Conservation (phyloP, 2,797 vertebrate species). For the Agapornis canus region DNA sequence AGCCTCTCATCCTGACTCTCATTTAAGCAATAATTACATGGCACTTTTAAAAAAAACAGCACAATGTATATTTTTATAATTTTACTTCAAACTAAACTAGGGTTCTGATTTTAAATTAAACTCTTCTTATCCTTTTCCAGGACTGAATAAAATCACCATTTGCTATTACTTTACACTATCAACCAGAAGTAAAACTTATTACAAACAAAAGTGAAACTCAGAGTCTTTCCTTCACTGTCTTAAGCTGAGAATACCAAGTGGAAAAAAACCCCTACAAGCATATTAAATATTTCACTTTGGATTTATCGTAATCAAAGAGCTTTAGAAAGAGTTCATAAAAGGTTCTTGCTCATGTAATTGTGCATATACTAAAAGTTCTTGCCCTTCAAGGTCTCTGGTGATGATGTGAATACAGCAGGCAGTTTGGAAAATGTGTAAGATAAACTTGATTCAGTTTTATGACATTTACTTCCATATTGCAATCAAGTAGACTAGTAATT, state of each 20-base stretch:
- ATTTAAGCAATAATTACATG: neutral
- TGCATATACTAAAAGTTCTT: neutral
- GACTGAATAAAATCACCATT: neutral
- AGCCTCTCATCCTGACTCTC: neutral
- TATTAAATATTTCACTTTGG: neutral
- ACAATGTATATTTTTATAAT: neutral
- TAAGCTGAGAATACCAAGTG: neutral
- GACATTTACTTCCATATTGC: neutral
- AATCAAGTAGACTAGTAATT: neutral
- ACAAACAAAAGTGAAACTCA: neutral
- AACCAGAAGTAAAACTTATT: neutral
- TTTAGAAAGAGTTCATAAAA: neutral
- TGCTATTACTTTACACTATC: neutral
- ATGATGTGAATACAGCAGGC: neutral
- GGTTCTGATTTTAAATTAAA: constrained; percentile 1
- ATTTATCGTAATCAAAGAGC: neutral
- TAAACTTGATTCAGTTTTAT: neutral
- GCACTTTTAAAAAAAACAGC: neutral
- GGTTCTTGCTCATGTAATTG: neutral
- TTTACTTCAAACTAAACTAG: neutral
- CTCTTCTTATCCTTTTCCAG: neutral
- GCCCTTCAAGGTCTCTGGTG: neutral
- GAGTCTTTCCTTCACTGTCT: neutral
- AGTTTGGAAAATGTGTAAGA: neutral
- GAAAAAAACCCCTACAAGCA: neutral